Base-by-base conservation (phyloP, 2,113 vertebrate species). In the Dicerorhinus sumatrensis region DNA sequence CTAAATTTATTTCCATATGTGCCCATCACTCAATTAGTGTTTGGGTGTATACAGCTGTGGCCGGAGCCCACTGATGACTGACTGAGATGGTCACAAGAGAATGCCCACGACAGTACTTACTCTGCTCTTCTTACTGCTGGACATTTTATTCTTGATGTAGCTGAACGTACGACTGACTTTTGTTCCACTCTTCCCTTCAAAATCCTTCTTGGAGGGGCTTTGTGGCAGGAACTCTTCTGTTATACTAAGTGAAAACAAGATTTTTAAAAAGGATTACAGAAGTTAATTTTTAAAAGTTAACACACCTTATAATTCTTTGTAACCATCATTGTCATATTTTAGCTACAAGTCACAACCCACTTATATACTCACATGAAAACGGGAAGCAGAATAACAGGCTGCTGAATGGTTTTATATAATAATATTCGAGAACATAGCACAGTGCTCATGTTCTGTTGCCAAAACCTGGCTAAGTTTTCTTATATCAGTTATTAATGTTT, bases 131-230 rank as follows among this genome's bases (percentile, higher is more conserved):
- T 99, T 99, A 80, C 99, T 99, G 98, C 99, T 99, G 98, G 99
- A 99, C 99, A 99, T 99, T 99, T 99, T 99, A 98, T 99, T 99
- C 99, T 98, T 99, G 99, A 99, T 99, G 99, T 99, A 99, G 99
- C 99, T 99, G 99, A 99, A 99, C 3, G 99, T 99, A 39, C 99
- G 99, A 94, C 99, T 99, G 97, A 99, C 99, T 99, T 99, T 99
- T 0, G 99, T 99, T 77, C 92, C 99, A 72, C 98, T 97, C 98
- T 99, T 99, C 17, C 96, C 98, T 42, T 99, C 99, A 29, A 97
- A 98, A 96, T 99, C 99, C 82, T 98, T 99, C 82, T 99, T 98
- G 83, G 99, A 98, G 67, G 99, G 99, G 72, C 99, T 99, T 3
- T 98, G 98, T 75, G 98, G 76, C 0, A 94, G 98, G 94, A 99